Percentiles rank a stretch among this genome's conserved stretches.
phyloP scores from a whole-genome alignment of 2,888 invertebrate genomes.

The Automeris io region DNA sequence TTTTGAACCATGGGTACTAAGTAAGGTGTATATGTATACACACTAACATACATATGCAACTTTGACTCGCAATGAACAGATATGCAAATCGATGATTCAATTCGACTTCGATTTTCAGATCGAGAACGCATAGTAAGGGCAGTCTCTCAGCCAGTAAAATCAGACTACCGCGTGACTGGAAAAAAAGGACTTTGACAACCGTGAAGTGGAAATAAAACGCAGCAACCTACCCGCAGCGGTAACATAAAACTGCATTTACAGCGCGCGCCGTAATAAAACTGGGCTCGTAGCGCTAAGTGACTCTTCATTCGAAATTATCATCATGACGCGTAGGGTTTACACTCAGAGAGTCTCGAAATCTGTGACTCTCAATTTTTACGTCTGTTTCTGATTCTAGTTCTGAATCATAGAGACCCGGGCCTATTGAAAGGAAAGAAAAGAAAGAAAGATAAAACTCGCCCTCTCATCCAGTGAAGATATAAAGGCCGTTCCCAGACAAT shows the following conservation, averaged over 20 bases:
- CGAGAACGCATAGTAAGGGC: slow-evolving; percentile 3
- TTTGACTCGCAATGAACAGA: too few species aligned
- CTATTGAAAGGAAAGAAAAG: too few species aligned
- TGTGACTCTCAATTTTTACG: too few species aligned
- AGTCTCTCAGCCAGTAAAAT: slow-evolving; percentile 27
- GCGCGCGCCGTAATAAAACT: slow-evolving; percentile 34
- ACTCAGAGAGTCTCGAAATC: not conserved
- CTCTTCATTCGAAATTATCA: slow-evolving; percentile 6
- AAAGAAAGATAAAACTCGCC: too few species aligned
- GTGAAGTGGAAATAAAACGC: slow-evolving; percentile 49
- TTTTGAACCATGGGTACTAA: too few species aligned
- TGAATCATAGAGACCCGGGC: too few species aligned
- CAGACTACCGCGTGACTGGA: slow-evolving; percentile 38
- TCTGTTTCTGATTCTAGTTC: too few species aligned
- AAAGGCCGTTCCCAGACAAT: too few species aligned
- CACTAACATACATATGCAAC: too few species aligned
- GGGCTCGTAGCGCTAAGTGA: slow-evolving; percentile 24
- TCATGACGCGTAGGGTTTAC: slow-evolving; percentile 2
- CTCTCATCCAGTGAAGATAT: too few species aligned
- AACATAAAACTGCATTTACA: slow-evolving; percentile 58
- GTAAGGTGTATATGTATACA: too few species aligned
- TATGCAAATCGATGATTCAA: not conserved
- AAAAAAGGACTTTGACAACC: slow-evolving; percentile 43
- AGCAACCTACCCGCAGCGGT: slow-evolving; percentile 32
- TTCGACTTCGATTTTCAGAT: not conserved